Percentiles rank a stretch among this genome's conserved stretches.
Evolutionary conservation across 2,888 invertebrate genomes (phyloP).

Genomic region (Phortica okadai): DNA sequence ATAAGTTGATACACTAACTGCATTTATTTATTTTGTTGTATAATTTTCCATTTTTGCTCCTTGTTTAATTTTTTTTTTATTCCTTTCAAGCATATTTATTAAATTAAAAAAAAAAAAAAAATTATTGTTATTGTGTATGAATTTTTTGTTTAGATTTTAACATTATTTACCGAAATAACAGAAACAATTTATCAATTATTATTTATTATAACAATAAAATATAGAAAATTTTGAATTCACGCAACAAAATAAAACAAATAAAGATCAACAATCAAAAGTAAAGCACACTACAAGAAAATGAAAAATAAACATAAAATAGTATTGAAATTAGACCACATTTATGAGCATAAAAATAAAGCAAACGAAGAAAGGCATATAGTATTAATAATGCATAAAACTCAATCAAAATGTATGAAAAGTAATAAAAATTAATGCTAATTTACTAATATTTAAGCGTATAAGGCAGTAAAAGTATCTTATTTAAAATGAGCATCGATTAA

Average conservation of each 20-base stretch:
- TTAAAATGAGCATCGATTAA: background rate
- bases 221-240: background rate
- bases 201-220: background rate
- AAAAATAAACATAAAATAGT: background rate
- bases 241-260: background rate
- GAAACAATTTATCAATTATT: background rate
- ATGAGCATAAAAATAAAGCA: background rate
- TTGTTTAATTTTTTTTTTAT: no score
- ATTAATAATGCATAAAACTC: background rate
- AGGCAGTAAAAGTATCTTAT: background rate
- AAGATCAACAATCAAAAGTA: background rate
- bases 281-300: background rate
- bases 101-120: no score
- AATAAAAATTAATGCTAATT: background rate
- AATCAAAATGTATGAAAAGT: background rate
- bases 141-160: no score
- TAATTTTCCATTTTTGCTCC: no score
- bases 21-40: no score
- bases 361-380: background rate
- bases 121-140: no score
- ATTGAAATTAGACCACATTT: background rate
- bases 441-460: background rate
- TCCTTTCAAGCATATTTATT: no score
- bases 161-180: no score
- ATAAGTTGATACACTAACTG: no score